Conservation (phyloP, 2,797 vertebrate genomes). For the Schizopygopsis pylzovi region DNA sequence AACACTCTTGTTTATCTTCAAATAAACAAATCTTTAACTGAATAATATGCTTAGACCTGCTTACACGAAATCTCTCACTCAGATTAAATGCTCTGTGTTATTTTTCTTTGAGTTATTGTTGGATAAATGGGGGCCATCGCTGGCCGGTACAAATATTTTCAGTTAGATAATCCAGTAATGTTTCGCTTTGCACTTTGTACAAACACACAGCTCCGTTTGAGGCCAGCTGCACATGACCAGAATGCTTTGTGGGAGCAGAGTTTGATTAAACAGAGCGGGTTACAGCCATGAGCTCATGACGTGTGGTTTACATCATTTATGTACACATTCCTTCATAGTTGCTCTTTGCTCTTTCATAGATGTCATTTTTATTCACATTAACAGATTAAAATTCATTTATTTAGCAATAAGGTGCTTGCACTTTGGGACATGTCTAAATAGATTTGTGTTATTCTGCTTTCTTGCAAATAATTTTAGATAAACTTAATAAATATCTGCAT, state of each 20-base stretch:
- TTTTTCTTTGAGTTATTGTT: slow-evolving; percentile 44
- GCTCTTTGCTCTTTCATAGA: slow-evolving; percentile 35
- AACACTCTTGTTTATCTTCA: slow-evolving; percentile 54
- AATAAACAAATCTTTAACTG: slow-evolving; percentile 56
- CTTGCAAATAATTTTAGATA: background rate
- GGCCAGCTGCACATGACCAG: slow-evolving; percentile 31
- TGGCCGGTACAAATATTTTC: slow-evolving; percentile 50
- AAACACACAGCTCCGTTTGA: slow-evolving; percentile 34
- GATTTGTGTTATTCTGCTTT: background rate
- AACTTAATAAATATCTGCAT: background rate
- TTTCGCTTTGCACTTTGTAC: slow-evolving; percentile 40
- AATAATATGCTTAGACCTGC: slow-evolving; percentile 50
- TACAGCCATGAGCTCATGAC: slow-evolving; percentile 44
- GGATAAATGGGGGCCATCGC: slow-evolving; percentile 35
- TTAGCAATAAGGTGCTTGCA: background rate
- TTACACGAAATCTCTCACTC: slow-evolving; percentile 37
- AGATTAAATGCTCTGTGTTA: slow-evolving; percentile 31
- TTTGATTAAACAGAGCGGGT: slow-evolving; percentile 44
- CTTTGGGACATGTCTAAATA: background rate
- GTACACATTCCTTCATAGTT: slow-evolving; percentile 29
- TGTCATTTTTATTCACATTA: slow-evolving; percentile 13
- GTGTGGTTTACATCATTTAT: slow-evolving; percentile 39
- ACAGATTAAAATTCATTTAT: slow-evolving; percentile 10
- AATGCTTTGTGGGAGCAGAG: slow-evolving; percentile 23
- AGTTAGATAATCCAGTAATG: slow-evolving; percentile 51